phyloP scores from a whole-genome alignment of 23 tunicate species.

The Diplosoma virens region DNA sequence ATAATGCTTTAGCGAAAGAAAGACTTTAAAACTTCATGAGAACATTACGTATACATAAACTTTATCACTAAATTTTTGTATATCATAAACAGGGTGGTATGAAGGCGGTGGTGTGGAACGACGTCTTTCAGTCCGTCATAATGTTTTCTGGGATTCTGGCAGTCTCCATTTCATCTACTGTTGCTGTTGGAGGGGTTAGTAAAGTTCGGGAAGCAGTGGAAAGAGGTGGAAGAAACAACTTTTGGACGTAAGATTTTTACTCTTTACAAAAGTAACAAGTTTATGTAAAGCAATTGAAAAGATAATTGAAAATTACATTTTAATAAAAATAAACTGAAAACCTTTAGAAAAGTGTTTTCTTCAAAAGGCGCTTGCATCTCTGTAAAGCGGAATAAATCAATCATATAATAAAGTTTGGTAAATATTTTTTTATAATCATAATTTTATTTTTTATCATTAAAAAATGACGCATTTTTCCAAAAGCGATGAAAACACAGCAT shows the following conservation, averaged over 20 bases:
- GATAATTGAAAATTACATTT: too few species aligned
- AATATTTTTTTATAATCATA: too few species aligned
- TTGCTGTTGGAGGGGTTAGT: slow-evolving; percentile 34
- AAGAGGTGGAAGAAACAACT: slow-evolving; percentile 33
- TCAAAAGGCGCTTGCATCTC: too few species aligned
- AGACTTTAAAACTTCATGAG: not conserved
- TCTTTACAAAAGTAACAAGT: too few species aligned
- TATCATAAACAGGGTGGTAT: slow-evolving; percentile 37
- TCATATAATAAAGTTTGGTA: too few species aligned
- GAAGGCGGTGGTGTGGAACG: slow-evolving; percentile 53
- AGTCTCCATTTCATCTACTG: slow-evolving; percentile 14
- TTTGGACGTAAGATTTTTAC: slow-evolving; percentile 30
- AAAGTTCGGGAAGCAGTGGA: slow-evolving; percentile 51
- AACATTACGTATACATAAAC: not conserved
- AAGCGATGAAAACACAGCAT: not conserved
- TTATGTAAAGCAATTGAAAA: too few species aligned
- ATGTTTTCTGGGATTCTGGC: slow-evolving; percentile 48
- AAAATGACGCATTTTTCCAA: not conserved
- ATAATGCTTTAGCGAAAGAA: not conserved
- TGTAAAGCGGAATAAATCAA: too few species aligned
- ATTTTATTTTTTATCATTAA: not conserved
- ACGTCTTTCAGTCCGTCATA: slow-evolving; percentile 42
- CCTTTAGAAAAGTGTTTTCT: too few species aligned
- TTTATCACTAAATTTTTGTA: not conserved
- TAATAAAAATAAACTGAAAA: too few species aligned